Base-by-base conservation (phyloP, 1,140 invertebrate genomes). In the Grapholita molesta region DNA sequence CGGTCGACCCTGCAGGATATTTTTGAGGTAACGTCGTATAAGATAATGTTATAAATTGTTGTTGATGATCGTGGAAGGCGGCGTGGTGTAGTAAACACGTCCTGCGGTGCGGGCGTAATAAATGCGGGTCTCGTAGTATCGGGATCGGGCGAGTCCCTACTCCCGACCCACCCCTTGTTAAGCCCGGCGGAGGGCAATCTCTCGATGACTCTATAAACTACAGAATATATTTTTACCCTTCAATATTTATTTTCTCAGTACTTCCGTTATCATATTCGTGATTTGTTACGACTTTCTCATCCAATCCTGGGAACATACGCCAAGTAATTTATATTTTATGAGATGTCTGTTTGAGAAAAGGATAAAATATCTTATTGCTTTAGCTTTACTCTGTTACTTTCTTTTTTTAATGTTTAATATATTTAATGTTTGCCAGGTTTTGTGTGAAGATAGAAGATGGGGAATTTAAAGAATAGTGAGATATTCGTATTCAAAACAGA, bases 1-100 rank as follows among this genome's bases (percentile, higher is more conserved):
- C 55, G 55, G 25, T 61, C 55, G 12, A 6, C 55, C 25, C 84
- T 79, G 68, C 68, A 68, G 68, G 67, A 61, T 73, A 73, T 67
- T 71, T 72, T 52, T 30, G 24, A 61, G 55, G 55, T 61, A 61
- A 61, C 12, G 55, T 61, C 32, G 24, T 61, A 32, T 61, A 30
- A 18, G n/a, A 28, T n/a, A 30, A 25, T 15, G 24, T n/a, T 57
- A 24, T 0, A 1, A 6, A 28, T 61, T 61, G 25, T 30, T 15
- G n/a, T 30, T 12, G 55, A 30, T 28, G 55, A 28, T 28, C 55
- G 55, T 18, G 25, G n/a, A 61, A 61, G 24, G 24, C 55, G 25
- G 25, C 55, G 25, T 61, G 55, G 55, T 15, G 25, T 61, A 61
- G 25, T 61, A 61, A 61, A 32, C 55, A 61, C 25, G 55, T 28